Evolutionary conservation across 2,113 vertebrate genomes (phyloP), one percentile per base, ranked within the genome.

Genomic region (Phalacrocorax brasilianus): DNA sequence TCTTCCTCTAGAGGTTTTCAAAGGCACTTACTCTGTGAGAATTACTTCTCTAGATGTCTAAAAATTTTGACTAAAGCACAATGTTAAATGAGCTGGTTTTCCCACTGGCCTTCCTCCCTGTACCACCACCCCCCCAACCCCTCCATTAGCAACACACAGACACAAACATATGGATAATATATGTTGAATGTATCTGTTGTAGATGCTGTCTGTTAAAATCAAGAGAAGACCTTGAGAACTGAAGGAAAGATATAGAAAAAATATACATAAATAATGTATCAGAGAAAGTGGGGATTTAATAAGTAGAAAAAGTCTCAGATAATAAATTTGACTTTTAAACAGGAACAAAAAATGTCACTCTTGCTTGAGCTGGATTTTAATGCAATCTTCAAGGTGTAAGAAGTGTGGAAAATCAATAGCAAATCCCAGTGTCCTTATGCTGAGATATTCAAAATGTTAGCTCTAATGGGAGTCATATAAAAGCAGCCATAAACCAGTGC

Each of bases 371-470:
- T 96, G 94, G 91, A 97, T 97, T 98, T 98, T 98, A 97, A 97
- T 97, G 94, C 93, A 98, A 97, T 95, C 88, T 97, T 98, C 93
- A 97, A 97, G 92, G 96, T 96, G 38, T 97, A 97, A 95, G 94
- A 86, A 96, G 90, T 97, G 90, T 97, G 92, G 92, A 92, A 98
- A 98, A 98, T 98, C 98, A 98, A 97, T 97, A 98, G 95, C 83
- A 97, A 98, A 98, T 97, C 91, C 97, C 96, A 98, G 67, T 83
- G 85, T 97, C 93, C 95, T 98, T 96, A 93, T 97, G 91, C 92
- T 97, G 96, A 98, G 95, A 97, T 98, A 98, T 97, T 98, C 97
- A 98, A 97, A 98, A 97, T 97, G 96, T 95, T 98, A 97, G 92
- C 89, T 97, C 91, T 98, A 97, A 97, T 96, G 95, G 92, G 96